Evolutionary conservation across 2,888 invertebrate species (phyloP).

Genomic region (Drosophila imparisetae): DNA sequence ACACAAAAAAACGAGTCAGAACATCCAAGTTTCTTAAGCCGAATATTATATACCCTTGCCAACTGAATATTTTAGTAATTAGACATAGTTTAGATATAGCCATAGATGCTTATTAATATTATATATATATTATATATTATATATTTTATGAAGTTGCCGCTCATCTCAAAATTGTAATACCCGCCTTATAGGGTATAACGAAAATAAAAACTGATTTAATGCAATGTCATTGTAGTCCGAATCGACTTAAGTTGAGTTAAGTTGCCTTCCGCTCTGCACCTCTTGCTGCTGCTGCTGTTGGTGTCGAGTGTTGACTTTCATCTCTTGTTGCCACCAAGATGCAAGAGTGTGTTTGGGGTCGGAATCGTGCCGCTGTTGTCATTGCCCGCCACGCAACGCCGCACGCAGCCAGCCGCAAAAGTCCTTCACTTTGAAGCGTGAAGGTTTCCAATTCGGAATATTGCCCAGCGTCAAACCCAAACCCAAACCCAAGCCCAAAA

Average conservation of each 20-base stretch:
- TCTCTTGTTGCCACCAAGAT: conserved; percentile 65
- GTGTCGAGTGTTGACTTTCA: conserved; percentile 81
- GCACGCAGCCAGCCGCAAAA: conserved; percentile 60
- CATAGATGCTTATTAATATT: neutral
- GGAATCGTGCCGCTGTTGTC: conserved; percentile 55
- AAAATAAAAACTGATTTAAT: conserved; percentile 67
- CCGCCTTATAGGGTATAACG: neutral
- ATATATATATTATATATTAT: neutral
- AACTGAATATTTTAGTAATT: neutral
- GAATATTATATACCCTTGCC: neutral
- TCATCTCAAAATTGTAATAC: neutral
- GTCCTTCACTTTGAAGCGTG: conserved; percentile 79
- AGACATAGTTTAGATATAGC: neutral
- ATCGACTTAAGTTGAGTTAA: conserved; percentile 32
- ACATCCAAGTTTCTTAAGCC: neutral
- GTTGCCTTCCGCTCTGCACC: conserved; percentile 15
- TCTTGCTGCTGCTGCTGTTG: conserved; percentile 24
- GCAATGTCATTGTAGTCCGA: conserved; percentile 72
- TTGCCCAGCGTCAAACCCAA: conserved; percentile 9
- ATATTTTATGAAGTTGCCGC: neutral
- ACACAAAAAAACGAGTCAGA: conserved; percentile 9
- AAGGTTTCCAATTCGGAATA: conserved; percentile 61
- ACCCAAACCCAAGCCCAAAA: conserved; percentile 26
- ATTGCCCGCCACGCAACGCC: conserved; percentile 62
- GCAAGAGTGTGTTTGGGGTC: conserved; percentile 32